Evolutionary conservation across 2,113 vertebrate species (phyloP).

Genomic region (Ceratotherium simum): DNA sequence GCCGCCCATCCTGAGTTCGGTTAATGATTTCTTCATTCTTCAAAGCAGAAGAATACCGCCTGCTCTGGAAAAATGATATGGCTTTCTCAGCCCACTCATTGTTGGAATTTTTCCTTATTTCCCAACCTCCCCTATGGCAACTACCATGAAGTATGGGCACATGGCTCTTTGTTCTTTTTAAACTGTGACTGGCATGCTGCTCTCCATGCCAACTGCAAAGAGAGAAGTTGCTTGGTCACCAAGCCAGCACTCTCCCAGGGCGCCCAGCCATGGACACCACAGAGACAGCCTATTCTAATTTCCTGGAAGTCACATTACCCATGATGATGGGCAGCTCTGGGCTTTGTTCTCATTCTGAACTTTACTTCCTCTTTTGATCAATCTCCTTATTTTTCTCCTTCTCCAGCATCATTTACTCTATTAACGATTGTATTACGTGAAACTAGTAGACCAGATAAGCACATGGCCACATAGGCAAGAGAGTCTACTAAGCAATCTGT

Average conservation of each 20-base stretch:
- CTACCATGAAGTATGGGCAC: neutral
- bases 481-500: neutral
- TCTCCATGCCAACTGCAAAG: neutral
- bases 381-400: neutral
- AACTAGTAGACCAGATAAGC: neutral
- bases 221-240: neutral
- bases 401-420: neutral
- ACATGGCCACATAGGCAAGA: neutral
- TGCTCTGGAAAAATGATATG: neutral
- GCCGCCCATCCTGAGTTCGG: neutral
- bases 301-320: neutral
- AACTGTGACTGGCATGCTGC: neutral
- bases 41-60: neutral
- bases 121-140: neutral
- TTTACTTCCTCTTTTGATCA: constrained; percentile 16
- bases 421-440: neutral
- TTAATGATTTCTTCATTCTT: neutral
- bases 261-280: neutral
- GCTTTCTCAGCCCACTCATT: neutral
- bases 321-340: neutral
- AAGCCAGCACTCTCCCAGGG: neutral
- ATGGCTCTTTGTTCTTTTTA: neutral
- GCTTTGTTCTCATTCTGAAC: constrained; percentile 17
- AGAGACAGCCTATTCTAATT: neutral
- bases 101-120: constrained; percentile 28